A percentile compares a stretch with the other conserved stretches of the same genome.
These are phyloP conservation scores for Rhinoderma darwinii DNA, from an alignment of 2,113 vertebrate species.

Conservation along the genomic window DNA sequence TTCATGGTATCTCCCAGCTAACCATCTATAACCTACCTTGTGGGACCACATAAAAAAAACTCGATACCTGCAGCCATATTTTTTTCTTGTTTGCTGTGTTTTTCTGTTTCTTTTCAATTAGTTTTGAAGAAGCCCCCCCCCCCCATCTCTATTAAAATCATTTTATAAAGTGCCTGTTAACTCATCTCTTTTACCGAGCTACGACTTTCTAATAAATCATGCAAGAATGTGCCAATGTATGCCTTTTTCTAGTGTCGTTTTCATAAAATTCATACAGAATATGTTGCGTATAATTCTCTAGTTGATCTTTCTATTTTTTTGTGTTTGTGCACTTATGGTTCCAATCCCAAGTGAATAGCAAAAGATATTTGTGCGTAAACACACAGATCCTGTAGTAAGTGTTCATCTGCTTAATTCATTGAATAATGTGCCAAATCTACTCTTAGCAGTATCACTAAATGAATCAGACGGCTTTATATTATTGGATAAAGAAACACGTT, in stretches of 20 bases:
- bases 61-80: not conserved
- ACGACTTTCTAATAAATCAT: not conserved
- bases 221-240: not conserved
- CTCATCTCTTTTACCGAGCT: not conserved
- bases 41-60: not conserved
- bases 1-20: not conserved
- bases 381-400: constrained; percentile 27
- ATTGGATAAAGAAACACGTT: constrained; percentile 53
- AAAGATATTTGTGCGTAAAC: constrained; percentile 54
- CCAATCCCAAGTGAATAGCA: constrained; percentile 43
- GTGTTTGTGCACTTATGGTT: constrained; percentile 41
- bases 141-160: not conserved
- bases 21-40: not conserved
- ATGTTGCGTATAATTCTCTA: not conserved
- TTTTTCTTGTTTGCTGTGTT: too few species aligned
- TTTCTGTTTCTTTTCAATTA: too few species aligned
- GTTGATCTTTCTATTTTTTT: constrained; percentile 22
- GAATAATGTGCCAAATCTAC: constrained; percentile 57
- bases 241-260: not conserved
- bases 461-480: constrained; percentile 47
- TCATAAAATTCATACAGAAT: not conserved
- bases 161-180: too few species aligned
- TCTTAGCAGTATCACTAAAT: constrained; percentile 55
- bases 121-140: too few species aligned
- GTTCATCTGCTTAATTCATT: constrained; percentile 54